phyloP scores from a whole-genome alignment of 2,113 vertebrate genomes.

The Piaya cayana region DNA sequence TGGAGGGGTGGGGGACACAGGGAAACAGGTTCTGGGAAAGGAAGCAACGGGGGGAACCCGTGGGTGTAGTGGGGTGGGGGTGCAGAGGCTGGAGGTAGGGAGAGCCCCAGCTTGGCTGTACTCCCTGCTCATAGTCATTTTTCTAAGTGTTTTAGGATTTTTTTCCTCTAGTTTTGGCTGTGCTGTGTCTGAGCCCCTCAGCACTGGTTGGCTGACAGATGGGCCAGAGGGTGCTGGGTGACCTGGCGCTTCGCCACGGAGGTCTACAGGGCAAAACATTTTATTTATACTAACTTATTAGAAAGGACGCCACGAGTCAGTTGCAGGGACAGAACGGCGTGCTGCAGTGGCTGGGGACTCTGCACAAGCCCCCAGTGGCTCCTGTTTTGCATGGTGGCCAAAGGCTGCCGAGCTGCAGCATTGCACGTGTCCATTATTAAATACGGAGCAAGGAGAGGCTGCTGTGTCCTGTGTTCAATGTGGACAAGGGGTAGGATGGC shows the following conservation, averaged over 20 bases:
- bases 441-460: neutral
- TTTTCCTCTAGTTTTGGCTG: no score
- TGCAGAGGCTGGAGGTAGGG: neutral
- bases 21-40: neutral
- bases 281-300: constrained; percentile 66
- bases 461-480: neutral
- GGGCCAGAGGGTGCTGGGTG: neutral
- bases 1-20: neutral
- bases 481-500: no score
- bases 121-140: neutral
- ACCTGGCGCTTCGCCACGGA: fast-evolving
- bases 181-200: neutral
- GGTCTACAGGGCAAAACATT: fast-evolving
- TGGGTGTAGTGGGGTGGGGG: neutral
- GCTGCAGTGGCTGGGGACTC: fast-evolving
- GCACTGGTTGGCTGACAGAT: no score
- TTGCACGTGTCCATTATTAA: neutral
- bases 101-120: neutral
- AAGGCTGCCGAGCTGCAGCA: neutral
- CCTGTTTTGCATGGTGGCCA: fast-evolving
- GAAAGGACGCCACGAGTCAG: fast-evolving
- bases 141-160: neutral
- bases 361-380: fast-evolving
- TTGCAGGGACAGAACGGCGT: neutral
- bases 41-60: neutral